Conservation (phyloP, 2,888 invertebrate species). For the Chrysolina oricalcia region DNA sequence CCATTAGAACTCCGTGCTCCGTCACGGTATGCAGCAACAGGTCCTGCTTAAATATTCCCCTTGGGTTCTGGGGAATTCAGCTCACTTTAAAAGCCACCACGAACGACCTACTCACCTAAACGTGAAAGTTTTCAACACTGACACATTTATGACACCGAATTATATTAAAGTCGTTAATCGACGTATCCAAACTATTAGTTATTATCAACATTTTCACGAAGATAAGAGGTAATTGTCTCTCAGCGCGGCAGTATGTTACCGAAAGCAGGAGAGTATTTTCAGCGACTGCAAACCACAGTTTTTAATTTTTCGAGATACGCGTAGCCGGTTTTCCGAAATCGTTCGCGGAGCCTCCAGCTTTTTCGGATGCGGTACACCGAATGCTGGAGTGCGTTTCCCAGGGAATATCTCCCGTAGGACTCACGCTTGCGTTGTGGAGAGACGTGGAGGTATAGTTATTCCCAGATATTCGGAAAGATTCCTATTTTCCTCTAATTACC, state of each 20-base stretch:
- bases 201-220: background rate
- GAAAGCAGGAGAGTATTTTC: background rate
- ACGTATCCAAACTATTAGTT: background rate
- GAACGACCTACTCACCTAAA: background rate
- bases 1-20: background rate
- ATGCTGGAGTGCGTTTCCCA: conserved; percentile 44
- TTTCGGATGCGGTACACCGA: conserved; percentile 30
- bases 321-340: conserved; percentile 11
- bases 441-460: background rate
- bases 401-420: conserved; percentile 46
- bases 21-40: background rate
- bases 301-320: background rate
- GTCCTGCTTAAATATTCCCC: background rate
- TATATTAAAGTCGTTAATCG: background rate
- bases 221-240: background rate
- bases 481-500: conserved; percentile 13
- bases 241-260: background rate
- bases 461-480: conserved; percentile 14
- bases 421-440: conserved; percentile 40
- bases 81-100: background rate
- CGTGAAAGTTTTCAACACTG: background rate
- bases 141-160: background rate
- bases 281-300: background rate
- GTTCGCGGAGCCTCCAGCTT: background rate
- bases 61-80: background rate